Evolutionary conservation across 2,113 vertebrate genomes (phyloP), one percentile per base, ranked within the genome.

Genomic region (Excalfactoria chinensis): DNA sequence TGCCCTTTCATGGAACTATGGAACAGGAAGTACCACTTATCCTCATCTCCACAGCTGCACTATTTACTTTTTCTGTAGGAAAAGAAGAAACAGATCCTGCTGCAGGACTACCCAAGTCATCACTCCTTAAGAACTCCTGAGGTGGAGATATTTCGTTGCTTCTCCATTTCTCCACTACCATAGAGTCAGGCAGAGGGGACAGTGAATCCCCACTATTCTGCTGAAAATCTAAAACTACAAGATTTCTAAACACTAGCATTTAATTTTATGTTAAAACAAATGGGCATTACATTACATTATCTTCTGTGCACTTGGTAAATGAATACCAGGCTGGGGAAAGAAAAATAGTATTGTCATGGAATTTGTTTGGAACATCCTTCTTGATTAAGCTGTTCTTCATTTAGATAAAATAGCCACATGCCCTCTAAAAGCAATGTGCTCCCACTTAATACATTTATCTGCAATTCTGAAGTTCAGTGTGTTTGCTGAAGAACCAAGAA

Each of bases 1-100:
- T 7, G 12, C 9, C 8, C 30, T 8, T 6, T 2, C 1, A 1
- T 28, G 23, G 4, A 12, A n/a, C 4, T 0, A 0, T 22, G 6
- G 12, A 2, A 1, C 60, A 15, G 7, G 6, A 10, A 81, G 16
- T 3, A 63, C 62, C 41, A 20, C 20, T 62, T 30, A 18, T 14
- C 8, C 84, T 72, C 48, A 41, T 3, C 16, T 67, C 13, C 40
- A 66, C 23, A 70, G 11, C 32, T 69, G 25, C 17, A 25, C 69
- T 16, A 44, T 58, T 48, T 89, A 6, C 7, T 77, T 58, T 79
- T 30, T 72, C 44, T 75, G 5, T 26, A 79, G 63, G 9, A 84
- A 72, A 90, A 8, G 0, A 13, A 75, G 14, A 11, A 20, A 28
- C 59, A 23, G 30, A 41, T 78, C 6, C 16, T 78, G 58, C 32